Evolutionary conservation across 2,888 invertebrate genomes (phyloP).

Genomic region (Oxystoma pomonae): DNA sequence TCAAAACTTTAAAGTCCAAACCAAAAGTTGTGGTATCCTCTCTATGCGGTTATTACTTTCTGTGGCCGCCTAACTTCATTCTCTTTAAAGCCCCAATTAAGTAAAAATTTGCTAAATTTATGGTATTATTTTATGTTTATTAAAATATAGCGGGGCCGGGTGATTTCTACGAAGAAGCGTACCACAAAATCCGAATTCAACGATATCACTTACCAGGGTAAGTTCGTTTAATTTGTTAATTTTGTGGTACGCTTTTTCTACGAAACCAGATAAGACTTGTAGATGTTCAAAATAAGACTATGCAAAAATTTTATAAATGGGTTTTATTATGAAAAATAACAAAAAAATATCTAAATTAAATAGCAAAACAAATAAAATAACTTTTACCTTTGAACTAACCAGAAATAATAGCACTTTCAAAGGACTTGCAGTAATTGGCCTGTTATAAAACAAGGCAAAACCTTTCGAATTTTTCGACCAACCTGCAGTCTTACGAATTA

Average conservation of each 20-base stretch:
- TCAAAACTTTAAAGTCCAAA: too few relatives aligned
- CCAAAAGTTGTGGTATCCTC: too few relatives aligned
- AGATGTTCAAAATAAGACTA: not conserved
- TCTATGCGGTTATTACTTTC: too few relatives aligned
- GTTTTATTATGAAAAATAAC: not conserved
- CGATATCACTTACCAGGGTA: constrained; percentile 2
- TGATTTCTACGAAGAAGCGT: constrained; percentile 6
- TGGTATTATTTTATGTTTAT: not conserved
- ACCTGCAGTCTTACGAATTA: constrained; percentile 9
- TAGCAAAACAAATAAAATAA: not conserved
- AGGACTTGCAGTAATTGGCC: too few relatives aligned
- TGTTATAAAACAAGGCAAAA: constrained; percentile 1
- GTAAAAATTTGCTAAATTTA: not conserved
- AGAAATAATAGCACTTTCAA: too few relatives aligned
- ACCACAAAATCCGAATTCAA: not conserved
- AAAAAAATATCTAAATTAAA: not conserved
- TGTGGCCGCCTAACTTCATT: not conserved
- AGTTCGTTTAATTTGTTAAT: constrained; percentile 1
- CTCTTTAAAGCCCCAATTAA: not conserved
- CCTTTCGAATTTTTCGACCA: constrained; percentile 9
- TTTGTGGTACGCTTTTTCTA: not conserved
- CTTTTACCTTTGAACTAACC: not conserved
- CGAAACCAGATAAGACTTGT: not conserved
- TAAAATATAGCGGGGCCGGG: not conserved
- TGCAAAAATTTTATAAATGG: not conserved